Percentiles rank a stretch among this genome's conserved stretches.
Evolutionary conservation across 2,888 invertebrate genomes (phyloP).

Genomic region (Thecocarcelia acutangulata): DNA sequence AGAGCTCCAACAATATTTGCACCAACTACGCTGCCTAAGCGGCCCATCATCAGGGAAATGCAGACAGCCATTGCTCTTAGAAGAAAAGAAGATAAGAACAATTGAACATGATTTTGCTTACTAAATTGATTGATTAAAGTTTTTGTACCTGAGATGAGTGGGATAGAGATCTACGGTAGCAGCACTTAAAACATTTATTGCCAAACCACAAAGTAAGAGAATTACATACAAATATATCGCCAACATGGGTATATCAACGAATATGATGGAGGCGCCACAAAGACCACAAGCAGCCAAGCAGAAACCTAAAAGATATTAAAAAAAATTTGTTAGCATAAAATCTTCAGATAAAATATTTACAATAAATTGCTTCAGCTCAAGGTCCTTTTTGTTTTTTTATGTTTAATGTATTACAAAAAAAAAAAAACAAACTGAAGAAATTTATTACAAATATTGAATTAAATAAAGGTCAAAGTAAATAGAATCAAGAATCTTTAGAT

Average conservation of each 20-base stretch:
- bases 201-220: conserved; percentile 75
- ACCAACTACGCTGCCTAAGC: conserved; percentile 82
- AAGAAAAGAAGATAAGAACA: not conserved
- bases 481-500: no score
- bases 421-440: no score
- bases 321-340: no score
- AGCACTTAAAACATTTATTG: conserved; percentile 77
- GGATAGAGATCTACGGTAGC: conserved; percentile 79
- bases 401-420: no score
- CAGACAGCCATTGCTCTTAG: conserved; percentile 83
- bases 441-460: no score
- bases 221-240: conserved; percentile 75
- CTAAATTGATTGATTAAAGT: no score
- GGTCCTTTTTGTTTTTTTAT: no score
- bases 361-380: no score
- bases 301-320: conserved; percentile 69
- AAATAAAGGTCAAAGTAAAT: no score
- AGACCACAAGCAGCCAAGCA: conserved; percentile 73
- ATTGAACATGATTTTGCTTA: no score
- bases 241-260: conserved; percentile 73
- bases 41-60: conserved; percentile 83
- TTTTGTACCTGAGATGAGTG: conserved; percentile 76
- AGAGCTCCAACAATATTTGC: conserved; percentile 81
- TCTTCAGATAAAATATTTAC: no score
- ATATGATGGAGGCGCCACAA: conserved; percentile 73